Percentiles rank a stretch among this genome's conserved stretches.
Conservation (phyloP, 2,797 vertebrate species). For the Garrulus glandarius region DNA sequence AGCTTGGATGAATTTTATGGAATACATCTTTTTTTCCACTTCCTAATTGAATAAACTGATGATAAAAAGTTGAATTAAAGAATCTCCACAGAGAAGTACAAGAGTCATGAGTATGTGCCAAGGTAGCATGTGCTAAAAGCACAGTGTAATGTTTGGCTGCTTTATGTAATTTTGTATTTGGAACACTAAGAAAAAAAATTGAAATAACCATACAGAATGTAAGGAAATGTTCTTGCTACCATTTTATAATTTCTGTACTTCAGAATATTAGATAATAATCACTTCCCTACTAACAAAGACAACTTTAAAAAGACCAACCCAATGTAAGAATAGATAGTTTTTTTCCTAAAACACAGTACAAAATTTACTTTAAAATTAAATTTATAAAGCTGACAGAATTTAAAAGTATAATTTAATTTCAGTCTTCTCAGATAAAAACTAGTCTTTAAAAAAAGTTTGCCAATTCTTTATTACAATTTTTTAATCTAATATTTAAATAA, state of each 20-base stretch:
- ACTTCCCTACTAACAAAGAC: background rate
- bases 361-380: background rate
- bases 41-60: background rate
- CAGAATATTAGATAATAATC: background rate
- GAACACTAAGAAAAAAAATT: background rate
- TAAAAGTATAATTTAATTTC: background rate
- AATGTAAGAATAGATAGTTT: background rate
- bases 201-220: background rate
- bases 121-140: background rate
- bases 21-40: background rate
- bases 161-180: background rate
- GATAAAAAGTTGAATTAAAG: background rate
- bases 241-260: background rate
- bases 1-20: background rate
- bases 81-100: background rate
- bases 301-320: background rate
- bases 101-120: background rate
- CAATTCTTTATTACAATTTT: background rate
- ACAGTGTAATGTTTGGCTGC: background rate
- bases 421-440: background rate
- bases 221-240: background rate
- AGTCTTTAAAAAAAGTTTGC: background rate
- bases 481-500: background rate
- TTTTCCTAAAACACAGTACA: background rate
- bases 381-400: background rate